Evolutionary conservation across 2,113 vertebrate genomes (phyloP), one percentile per base, ranked within the genome.

Genomic region (Chlorodrepanis virens): DNA sequence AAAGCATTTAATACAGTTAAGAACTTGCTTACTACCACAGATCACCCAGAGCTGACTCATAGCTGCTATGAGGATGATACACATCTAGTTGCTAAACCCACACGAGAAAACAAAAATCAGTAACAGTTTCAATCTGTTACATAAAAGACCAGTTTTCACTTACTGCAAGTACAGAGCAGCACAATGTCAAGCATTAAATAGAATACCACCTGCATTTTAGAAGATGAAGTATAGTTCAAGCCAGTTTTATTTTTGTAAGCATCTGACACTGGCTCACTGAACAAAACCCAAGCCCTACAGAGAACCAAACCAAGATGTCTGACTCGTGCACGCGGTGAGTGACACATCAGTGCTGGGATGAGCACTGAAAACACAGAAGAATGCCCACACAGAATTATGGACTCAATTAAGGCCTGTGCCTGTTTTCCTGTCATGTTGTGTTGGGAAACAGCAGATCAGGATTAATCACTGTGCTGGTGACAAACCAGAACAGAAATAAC

Each of bases 401-500:
- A 9, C 64, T 60, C 60, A 83, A 2, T 86, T 81, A 93, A 52
- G n/a, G 68, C n/a, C 52, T 52, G 39, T 0, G 2, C 52, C 75
- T 85, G 79, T 57, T 14, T 65, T 77, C 64, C 76, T 4, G 1
- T 80, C 83, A 40, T 18, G 14, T 5, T 89, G 22, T 33, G 19
- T 27, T 93, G 68, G 56, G 92, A 96, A 96, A 93, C 10, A 4
- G 44, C 37, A 75, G 27, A 65, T 25, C 50, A 85, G 59, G 50
- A 83, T 69, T 90, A 87, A 83, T 63, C 82, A 86, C 59, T 47
- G n/a, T 37, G 68, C 63, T 3, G 0, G 24, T 90, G 71, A 69
- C 63, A 89, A 83, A 88, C 29, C 16, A 83, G 33, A 92, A 90
- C 59, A 86, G 27, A 69, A 94, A 89, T 77, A 93, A 94, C 57